Conservation (phyloP, 2,113 vertebrate genomes). For the Daubentonia madagascariensis region DNA sequence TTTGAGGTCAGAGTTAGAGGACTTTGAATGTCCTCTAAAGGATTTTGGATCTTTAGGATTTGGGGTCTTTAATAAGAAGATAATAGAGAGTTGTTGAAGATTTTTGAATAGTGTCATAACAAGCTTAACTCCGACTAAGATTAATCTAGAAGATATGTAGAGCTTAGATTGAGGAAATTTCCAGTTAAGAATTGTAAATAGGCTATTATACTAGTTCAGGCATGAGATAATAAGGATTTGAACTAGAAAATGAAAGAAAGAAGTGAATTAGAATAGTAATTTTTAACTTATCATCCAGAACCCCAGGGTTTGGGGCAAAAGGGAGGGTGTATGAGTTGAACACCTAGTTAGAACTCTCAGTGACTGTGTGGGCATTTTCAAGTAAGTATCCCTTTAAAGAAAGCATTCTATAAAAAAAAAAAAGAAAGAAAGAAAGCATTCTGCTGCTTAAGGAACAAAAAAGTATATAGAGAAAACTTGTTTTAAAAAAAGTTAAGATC, state of each 20-base stretch:
- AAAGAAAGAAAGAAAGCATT: conserved; percentile 23
- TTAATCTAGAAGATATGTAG: conserved; percentile 33
- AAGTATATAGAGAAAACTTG: background rate
- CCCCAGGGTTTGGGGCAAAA: background rate
- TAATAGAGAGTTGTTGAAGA: conserved; percentile 15
- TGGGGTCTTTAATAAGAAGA: conserved; percentile 42
- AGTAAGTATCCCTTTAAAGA: background rate
- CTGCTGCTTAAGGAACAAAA: background rate
- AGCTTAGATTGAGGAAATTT: conserved; percentile 29
- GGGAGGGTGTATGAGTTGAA: background rate
- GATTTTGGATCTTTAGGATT: conserved; percentile 26
- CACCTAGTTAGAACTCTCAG: background rate
- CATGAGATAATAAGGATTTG: background rate
- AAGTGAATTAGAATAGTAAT: background rate
- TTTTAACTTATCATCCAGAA: background rate
- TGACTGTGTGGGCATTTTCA: background rate
- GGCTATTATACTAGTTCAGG: background rate
- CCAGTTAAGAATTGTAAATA: conserved; percentile 20
- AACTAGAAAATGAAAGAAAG: background rate
- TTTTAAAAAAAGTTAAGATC: background rate
- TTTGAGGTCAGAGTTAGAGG: background rate
- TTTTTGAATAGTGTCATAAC: conserved; percentile 48
- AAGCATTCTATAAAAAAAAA: too few relatives aligned
- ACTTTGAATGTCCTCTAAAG: background rate
- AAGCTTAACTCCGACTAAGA: conserved; percentile 43